These are phyloP conservation scores for Pseudopodoces humilis DNA, from an alignment of 2,113 vertebrate species.

Conservation along the genomic window DNA sequence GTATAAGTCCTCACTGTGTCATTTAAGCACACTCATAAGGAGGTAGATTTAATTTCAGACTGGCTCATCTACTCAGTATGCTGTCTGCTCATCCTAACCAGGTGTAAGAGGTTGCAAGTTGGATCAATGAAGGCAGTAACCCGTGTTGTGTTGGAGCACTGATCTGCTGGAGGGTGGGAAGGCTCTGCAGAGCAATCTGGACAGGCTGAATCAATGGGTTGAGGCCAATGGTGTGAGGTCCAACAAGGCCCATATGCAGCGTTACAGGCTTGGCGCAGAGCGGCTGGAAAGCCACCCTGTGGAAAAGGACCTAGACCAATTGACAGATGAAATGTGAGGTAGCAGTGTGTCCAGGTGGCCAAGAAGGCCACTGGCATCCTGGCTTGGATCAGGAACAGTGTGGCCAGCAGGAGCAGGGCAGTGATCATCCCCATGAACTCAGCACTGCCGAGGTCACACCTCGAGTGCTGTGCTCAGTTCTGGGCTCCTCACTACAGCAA, in stretches of 20 bases:
- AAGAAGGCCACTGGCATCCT: background rate
- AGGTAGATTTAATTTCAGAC: background rate
- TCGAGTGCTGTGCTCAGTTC: fast-evolving
- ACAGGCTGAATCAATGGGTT: fast-evolving
- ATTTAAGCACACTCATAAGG: background rate
- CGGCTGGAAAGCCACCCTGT: fast-evolving
- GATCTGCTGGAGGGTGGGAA: background rate
- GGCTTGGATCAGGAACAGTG: background rate
- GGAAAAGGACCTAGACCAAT: fast-evolving
- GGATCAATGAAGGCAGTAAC: background rate
- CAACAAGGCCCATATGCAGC: background rate
- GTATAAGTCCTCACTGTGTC: background rate
- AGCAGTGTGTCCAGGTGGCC: background rate
- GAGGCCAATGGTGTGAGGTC: background rate
- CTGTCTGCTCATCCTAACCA: background rate
- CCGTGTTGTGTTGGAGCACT: fast-evolving
- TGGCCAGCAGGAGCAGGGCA: background rate
- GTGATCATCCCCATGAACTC: fast-evolving
- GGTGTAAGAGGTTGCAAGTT: background rate
- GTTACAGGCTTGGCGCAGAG: background rate
- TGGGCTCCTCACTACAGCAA: background rate
- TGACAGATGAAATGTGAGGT: fast-evolving
- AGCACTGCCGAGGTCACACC: background rate
- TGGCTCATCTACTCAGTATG: background rate
- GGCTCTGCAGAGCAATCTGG: background rate